Conservation (phyloP, 64 coral and sea anemone genomes). For the Dendrophyllia cribrosa region DNA sequence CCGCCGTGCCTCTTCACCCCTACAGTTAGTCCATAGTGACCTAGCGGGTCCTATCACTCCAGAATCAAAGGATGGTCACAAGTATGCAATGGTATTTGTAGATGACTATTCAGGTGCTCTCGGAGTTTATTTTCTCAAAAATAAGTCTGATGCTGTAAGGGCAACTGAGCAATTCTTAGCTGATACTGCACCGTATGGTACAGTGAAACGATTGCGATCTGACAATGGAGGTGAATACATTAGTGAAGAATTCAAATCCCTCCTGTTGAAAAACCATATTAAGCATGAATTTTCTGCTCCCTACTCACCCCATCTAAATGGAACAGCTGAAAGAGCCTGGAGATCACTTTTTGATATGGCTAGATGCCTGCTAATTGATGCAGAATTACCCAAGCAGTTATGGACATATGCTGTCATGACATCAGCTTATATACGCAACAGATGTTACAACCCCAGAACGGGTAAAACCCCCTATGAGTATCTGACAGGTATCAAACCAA, state of each 20-base stretch:
- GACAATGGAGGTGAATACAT: constrained; percentile 52
- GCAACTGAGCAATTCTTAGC: constrained; percentile 68
- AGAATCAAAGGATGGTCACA: constrained; percentile 34
- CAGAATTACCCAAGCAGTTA: constrained; percentile 5
- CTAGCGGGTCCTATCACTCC: constrained; percentile 48
- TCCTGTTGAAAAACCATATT: constrained; percentile 22
- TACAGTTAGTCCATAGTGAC: constrained; percentile 51
- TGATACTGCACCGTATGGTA: constrained; percentile 49
- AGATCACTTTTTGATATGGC: constrained; percentile 64
- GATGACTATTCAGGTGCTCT: constrained; percentile 58
- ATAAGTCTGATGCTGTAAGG: constrained; percentile 29
- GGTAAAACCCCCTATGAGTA: constrained; percentile 22
- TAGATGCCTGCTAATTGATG: constrained; percentile 52
- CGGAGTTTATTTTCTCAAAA: constrained; percentile 49
- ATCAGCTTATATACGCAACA: constrained; percentile 48
- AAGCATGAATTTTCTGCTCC: constrained; percentile 55
- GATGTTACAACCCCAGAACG: constrained; percentile 49
- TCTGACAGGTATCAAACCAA: constrained; percentile 22
- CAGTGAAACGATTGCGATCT: constrained; percentile 51
- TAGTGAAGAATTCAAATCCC: constrained; percentile 13
- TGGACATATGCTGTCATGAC: constrained; percentile 56
- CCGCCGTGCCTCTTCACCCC: background rate
- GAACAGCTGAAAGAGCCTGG: constrained; percentile 59
- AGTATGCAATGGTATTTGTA: constrained; percentile 39
- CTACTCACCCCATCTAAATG: constrained; percentile 53